Conservation (phyloP, 2,113 vertebrate genomes). For the Nestor notabilis region DNA sequence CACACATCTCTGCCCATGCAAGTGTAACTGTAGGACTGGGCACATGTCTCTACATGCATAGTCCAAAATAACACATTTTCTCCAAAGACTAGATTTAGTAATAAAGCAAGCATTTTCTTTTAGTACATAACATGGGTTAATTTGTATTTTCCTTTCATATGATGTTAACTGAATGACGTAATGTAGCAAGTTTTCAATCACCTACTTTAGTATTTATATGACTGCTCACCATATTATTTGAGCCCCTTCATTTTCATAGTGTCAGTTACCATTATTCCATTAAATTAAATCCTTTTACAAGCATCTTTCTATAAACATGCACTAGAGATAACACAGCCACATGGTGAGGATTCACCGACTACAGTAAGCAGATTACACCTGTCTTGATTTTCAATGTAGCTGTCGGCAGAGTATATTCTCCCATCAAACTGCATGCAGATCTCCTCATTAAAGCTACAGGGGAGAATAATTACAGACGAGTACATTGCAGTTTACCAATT, state of each 20-base stretch:
- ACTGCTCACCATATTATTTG: neutral
- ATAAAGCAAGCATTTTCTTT: neutral
- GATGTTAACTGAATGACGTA: neutral
- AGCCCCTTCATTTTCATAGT: constrained; percentile 55
- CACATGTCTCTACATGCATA: fast-evolving
- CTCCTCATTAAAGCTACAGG: constrained; percentile 71
- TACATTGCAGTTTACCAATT: constrained; percentile 63
- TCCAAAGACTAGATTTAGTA: neutral
- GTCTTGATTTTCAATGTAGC: constrained; percentile 57
- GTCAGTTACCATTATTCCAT: constrained; percentile 69
- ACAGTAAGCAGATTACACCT: constrained; percentile 70
- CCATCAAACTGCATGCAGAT: constrained; percentile 55
- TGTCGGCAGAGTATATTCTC: constrained; percentile 51
- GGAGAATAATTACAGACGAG: constrained; percentile 66
- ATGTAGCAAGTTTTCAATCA: neutral
- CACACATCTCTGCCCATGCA: neutral
- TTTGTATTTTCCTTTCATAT: neutral
- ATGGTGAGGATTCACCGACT: constrained; percentile 61
- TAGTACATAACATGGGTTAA: neutral
- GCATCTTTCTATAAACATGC: constrained; percentile 54
- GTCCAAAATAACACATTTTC: neutral
- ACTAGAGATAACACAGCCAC: constrained; percentile 64
- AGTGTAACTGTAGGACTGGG: neutral
- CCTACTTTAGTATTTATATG: neutral
- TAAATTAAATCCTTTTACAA: constrained; percentile 72